These are phyloP conservation scores for Thereuonema tuberculata DNA, from an alignment of 1,140 invertebrate genomes.

Conservation along the genomic window DNA sequence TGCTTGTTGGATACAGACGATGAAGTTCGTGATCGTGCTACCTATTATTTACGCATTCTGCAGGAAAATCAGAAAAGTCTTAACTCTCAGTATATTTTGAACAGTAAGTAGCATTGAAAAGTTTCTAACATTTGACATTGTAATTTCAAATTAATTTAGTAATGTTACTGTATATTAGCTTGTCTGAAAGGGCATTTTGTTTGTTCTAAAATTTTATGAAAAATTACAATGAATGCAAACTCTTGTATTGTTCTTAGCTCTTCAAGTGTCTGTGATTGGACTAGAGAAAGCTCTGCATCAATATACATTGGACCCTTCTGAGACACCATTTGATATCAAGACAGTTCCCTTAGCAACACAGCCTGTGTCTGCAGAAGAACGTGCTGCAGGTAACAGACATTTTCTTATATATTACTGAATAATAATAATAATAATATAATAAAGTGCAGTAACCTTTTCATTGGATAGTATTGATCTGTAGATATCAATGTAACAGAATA, in stretches of 20 bases:
- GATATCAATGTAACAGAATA: background rate
- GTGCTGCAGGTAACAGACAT: conserved; percentile 23
- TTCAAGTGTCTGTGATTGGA: conserved; percentile 63
- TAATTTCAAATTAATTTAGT: too few species aligned
- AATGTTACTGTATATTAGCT: too few species aligned
- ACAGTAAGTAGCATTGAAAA: conserved; percentile 34
- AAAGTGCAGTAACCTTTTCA: background rate
- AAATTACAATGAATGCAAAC: too few species aligned
- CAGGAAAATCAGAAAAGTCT: conserved; percentile 47
- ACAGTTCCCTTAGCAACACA: conserved; percentile 60
- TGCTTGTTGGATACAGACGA: conserved; percentile 96
- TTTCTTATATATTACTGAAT: background rate
- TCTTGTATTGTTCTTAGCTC: conserved; percentile 6
- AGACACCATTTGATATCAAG: conserved; percentile 75
- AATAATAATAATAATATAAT: background rate
- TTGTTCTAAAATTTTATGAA: too few species aligned
- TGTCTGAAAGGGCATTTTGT: too few species aligned
- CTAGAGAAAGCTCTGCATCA: conserved; percentile 72
- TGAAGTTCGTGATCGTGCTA: conserved; percentile 96
- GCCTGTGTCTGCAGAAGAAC: conserved; percentile 31
- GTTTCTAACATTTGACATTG: conserved; percentile 6
- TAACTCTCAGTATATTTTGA: conserved; percentile 73
- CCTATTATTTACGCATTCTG: conserved; percentile 83
- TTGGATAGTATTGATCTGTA: too few species aligned
- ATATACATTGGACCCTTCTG: conserved; percentile 59